Evolutionary conservation across 2,113 vertebrate species (phyloP).

Genomic region (Platichthys flesus): DNA sequence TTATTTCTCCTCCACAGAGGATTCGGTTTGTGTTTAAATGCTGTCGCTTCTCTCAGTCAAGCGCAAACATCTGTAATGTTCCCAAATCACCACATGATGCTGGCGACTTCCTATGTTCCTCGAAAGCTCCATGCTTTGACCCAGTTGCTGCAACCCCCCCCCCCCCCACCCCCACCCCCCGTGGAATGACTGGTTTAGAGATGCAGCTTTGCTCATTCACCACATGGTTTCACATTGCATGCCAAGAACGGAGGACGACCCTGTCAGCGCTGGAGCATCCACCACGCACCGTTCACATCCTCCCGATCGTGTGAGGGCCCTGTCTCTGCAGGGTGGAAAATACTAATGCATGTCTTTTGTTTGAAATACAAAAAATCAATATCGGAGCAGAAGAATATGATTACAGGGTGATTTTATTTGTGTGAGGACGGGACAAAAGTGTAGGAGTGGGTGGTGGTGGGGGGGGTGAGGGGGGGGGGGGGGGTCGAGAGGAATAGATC

Average conservation of each 20-base stretch:
- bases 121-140: constrained; percentile 53
- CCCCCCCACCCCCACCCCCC: constrained; percentile 53
- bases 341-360: constrained; percentile 38
- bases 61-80: constrained; percentile 46
- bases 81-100: constrained; percentile 60
- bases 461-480: constrained; percentile 11
- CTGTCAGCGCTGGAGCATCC: constrained; percentile 36
- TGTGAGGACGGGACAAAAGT: constrained; percentile 35
- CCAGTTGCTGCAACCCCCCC: constrained; percentile 56
- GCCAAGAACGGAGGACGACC: constrained; percentile 22
- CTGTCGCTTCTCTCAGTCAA: constrained; percentile 3
- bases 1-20: background rate
- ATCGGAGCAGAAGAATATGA: constrained; percentile 58
- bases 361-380: constrained; percentile 74
- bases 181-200: constrained; percentile 21
- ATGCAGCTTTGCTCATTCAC: constrained; percentile 26
- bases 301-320: constrained; percentile 42
- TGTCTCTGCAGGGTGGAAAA: constrained; percentile 20
- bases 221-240: constrained; percentile 59
- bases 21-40: constrained; percentile 6
- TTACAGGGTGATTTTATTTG: constrained; percentile 40
- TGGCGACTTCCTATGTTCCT: constrained; percentile 47
- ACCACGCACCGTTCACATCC: constrained; percentile 1
- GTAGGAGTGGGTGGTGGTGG: constrained; percentile 5
- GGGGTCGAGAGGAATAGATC: too few species aligned